Conservation (phyloP, 1,140 invertebrate species). For the Solen grandis region DNA sequence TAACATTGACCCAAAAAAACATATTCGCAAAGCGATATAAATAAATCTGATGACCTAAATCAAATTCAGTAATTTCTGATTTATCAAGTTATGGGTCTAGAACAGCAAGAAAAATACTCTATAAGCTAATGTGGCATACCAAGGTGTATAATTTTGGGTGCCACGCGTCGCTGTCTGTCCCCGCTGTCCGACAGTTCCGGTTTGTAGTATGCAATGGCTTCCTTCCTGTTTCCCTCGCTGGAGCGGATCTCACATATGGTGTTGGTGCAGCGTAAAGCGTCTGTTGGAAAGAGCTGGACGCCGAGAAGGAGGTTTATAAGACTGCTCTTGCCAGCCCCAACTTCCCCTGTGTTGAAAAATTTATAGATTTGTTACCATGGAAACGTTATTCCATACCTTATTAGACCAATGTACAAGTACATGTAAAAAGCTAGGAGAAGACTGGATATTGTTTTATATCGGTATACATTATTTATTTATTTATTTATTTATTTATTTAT, state of each 20-base stretch:
- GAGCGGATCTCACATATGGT: conserved; percentile 42
- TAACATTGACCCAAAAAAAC: no score
- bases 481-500: no score
- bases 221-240: conserved; percentile 31
- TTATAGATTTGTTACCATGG: not conserved
- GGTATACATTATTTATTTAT: no score
- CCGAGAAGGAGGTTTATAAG: conserved; percentile 22
- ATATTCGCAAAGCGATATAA: no score
- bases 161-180: not conserved
- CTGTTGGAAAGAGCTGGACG: conserved; percentile 3
- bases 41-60: no score
- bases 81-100: no score
- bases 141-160: conserved; percentile 23
- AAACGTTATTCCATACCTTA: no score
- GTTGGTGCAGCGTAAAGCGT: conserved; percentile 31
- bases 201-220: conserved; percentile 20
- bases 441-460: no score
- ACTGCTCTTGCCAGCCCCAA: conserved; percentile 38
- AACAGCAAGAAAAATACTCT: no score
- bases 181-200: conserved; percentile 20
- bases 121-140: conserved; percentile 6
- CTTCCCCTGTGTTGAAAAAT: conserved; percentile 18
- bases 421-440: no score
- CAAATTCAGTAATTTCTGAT: no score
- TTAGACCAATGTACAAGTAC: no score